Percentiles rank a stretch among this genome's conserved stretches.
These are phyloP conservation scores for Quadroppia sp. DNA, from an alignment of 2,888 invertebrate species.

Conservation along the genomic window DNA sequence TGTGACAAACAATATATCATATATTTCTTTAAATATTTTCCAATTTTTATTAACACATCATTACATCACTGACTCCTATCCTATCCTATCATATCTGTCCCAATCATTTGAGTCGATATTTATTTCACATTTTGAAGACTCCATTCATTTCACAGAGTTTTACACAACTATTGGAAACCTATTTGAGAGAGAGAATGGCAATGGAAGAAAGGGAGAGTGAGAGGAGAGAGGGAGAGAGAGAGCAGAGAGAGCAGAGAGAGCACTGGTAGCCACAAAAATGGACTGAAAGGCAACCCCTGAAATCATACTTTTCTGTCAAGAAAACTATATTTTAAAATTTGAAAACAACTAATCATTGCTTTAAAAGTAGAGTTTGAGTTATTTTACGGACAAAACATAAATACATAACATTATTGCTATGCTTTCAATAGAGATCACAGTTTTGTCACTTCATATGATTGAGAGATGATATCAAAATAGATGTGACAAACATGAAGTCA, in stretches of 20 bases:
- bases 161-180: no score
- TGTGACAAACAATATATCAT: constrained; percentile 25
- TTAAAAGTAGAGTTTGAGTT: constrained; percentile 8
- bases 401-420: constrained; percentile 16
- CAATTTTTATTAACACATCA: constrained; percentile 39
- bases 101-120: background rate
- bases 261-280: constrained; percentile 2
- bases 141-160: no score
- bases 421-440: constrained; percentile 10
- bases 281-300: constrained; percentile 32
- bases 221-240: no score
- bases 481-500: background rate
- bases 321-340: constrained; percentile 29
- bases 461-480: constrained; percentile 21
- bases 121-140: no score
- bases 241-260: background rate
- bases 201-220: no score
- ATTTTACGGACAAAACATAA: constrained; percentile 16
- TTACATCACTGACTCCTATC: constrained; percentile 27
- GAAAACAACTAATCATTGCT: constrained; percentile 27
- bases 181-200: no score
- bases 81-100: background rate
- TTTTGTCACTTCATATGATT: constrained; percentile 31
- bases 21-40: constrained; percentile 34
- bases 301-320: constrained; percentile 36